Conservation (phyloP, 2,113 vertebrate genomes). For the Delphinapterus leucas region DNA sequence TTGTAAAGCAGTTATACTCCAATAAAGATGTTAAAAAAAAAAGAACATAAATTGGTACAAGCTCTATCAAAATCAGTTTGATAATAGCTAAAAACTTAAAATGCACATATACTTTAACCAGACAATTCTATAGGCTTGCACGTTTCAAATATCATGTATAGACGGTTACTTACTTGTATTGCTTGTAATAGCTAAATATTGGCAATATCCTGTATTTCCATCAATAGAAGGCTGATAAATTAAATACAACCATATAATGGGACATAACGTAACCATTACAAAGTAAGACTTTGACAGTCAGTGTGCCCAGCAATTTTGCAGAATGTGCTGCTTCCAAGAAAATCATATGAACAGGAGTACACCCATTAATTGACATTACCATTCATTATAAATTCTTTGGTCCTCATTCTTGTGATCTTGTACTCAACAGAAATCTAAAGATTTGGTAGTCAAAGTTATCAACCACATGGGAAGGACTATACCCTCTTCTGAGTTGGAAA, state of each 20-base stretch:
- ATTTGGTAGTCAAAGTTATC: not conserved
- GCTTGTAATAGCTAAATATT: not conserved
- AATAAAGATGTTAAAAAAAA: too few species aligned
- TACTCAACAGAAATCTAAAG: not conserved
- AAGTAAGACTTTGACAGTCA: not conserved
- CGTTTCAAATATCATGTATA: not conserved
- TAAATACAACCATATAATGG: not conserved
- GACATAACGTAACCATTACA: not conserved
- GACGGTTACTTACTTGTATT: not conserved
- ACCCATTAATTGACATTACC: not conserved
- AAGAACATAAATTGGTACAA: not conserved
- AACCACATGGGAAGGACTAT: not conserved
- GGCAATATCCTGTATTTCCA: not conserved
- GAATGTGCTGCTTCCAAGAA: not conserved
- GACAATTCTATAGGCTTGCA: not conserved
- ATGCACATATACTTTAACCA: not conserved
- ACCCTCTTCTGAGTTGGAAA: not conserved
- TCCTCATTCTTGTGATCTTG: not conserved
- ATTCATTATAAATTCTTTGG: not conserved
- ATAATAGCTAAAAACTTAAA: not conserved
- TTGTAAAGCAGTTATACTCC: too few species aligned
- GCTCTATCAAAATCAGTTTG: not conserved
- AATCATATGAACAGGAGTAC: not conserved
- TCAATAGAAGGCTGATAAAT: not conserved
- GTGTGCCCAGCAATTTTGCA: not conserved